Evolutionary conservation across 2,888 invertebrate species (phyloP), one percentile per base, ranked within the genome.

Genomic region (Drosophila mayaguana): DNA sequence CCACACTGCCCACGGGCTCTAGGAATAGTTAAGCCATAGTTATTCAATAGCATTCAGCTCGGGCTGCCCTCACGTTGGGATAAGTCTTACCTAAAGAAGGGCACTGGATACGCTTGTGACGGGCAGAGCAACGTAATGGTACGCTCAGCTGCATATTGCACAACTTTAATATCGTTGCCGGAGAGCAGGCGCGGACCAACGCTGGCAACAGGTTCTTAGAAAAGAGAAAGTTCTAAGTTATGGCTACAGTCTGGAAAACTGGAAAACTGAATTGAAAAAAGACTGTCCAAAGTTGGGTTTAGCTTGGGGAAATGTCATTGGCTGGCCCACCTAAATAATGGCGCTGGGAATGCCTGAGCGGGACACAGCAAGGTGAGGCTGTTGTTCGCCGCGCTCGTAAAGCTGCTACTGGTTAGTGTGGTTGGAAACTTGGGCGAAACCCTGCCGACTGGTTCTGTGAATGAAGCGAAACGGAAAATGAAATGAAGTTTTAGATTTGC

Each of bases 71-170:
- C 28, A 18, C 50, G 71, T 75, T 82, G 83, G 82, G 80, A 86
- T 83, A 96, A 95, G 82, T 53, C 95, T 94, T 95, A 96, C 96
- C 96, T 95, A 94, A 94, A 95, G 91, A 94, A 93, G 63, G 96
- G 95, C 83, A 96, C 94, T 65, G 96, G 96, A 92, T 94, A 96
- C 76, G 95, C 95, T 93, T 96, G 96, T 82, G 96, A 96, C 50
- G 96, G 94, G 91, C 96, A 96, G 76, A 96, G 93, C 77, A 96
- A 90, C 64, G 95, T 95, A 82, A 95, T 93, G 87, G 93, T 93
- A 74, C 93, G 90, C 72, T 68, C 70, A 9, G 75, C 60, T 9
- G 83, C 67, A 38, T 82, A 83, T 60, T 81, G 81, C 38, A 93
- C 75, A 12, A 93, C 92, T 76, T 92, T 93, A 4, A 93, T 93